Evolutionary conservation across 2,888 invertebrate species (phyloP).

Genomic region (Ceriagrion tenellum): DNA sequence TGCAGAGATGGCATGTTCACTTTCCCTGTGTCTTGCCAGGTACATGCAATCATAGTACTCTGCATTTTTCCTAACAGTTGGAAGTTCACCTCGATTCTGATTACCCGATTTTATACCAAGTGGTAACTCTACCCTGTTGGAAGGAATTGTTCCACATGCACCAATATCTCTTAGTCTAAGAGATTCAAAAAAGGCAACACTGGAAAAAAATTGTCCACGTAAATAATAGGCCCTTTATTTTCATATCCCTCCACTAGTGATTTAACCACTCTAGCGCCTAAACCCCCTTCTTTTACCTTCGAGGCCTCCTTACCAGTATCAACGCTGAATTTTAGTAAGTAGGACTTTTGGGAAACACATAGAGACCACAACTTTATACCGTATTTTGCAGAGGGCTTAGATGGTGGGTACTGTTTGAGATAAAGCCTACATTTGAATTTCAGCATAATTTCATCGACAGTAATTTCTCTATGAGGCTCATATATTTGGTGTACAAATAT

Average conservation of each 20-base stretch:
- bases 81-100: neutral
- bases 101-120: neutral
- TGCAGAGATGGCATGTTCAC: neutral
- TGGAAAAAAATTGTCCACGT: slow-evolving; percentile 1
- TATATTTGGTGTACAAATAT: slow-evolving; percentile 28
- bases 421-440: neutral
- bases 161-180: neutral
- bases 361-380: neutral
- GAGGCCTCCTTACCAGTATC: neutral
- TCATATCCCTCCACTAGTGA: neutral
- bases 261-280: neutral
- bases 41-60: neutral
- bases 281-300: neutral
- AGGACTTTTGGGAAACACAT: neutral
- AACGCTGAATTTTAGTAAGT: neutral
- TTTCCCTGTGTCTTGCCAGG: neutral
- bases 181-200: neutral
- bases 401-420: neutral
- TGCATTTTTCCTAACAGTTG: neutral
- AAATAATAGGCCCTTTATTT: neutral
- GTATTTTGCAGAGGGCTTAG: neutral
- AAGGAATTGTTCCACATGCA: neutral
- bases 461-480: slow-evolving; percentile 14
- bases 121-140: neutral
- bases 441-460: neutral